These are phyloP conservation scores for Drosophila aff. DNA, from an alignment of 1,140 invertebrate genomes.

Conservation along the genomic window DNA sequence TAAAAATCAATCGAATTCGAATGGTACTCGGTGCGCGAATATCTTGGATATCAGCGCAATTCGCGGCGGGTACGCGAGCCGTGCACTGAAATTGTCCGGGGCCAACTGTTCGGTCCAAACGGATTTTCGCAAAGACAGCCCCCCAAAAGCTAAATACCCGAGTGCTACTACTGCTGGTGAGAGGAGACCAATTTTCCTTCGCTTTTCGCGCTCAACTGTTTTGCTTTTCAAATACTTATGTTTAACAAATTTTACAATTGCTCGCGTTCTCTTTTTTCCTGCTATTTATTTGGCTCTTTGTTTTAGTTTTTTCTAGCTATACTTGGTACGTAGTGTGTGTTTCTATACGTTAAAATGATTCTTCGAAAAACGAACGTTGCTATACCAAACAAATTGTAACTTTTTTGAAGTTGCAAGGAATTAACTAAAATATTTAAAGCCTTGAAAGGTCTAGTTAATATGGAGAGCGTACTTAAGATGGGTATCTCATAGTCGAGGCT, in stretches of 20 bases:
- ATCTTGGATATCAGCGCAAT: constrained; percentile 46
- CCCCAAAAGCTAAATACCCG: constrained; percentile 33
- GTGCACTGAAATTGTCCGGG: constrained; percentile 81
- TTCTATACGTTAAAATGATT: background rate
- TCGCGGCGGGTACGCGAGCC: constrained; percentile 69
- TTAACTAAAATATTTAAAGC: background rate
- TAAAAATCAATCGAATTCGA: constrained; percentile 57
- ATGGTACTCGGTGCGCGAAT: constrained; percentile 32
- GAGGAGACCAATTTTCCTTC: constrained; percentile 50
- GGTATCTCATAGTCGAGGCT: background rate
- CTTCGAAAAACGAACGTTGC: accelerated
- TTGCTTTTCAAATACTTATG: constrained; percentile 67
- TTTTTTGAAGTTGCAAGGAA: background rate
- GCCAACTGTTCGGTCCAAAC: constrained; percentile 68
- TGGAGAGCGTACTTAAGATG: background rate
- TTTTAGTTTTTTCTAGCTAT: constrained; percentile 20
- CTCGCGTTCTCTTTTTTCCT: constrained; percentile 27
- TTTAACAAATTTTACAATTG: constrained; percentile 64
- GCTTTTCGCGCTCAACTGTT: constrained; percentile 54
- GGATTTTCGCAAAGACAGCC: constrained; percentile 58
- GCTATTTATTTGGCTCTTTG: constrained; percentile 19
- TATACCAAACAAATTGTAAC: background rate
- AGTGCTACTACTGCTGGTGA: constrained; percentile 2
- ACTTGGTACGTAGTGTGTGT: constrained; percentile 10
- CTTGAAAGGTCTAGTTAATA: too few species aligned